Conservation (phyloP, 2,888 invertebrate species). For the Trichopria drosophilae region DNA sequence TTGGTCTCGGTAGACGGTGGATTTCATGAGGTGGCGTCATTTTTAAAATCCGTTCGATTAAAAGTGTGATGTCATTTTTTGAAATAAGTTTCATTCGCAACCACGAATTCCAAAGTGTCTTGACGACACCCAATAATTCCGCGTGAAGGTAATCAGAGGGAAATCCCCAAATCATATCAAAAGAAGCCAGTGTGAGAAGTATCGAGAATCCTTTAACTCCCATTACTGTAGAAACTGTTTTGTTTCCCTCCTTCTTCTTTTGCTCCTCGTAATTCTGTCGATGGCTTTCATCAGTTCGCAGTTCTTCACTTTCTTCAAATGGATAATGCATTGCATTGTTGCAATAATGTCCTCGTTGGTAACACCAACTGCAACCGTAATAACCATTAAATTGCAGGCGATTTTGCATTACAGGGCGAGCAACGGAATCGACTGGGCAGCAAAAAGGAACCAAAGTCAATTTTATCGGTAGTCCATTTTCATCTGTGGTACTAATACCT, state of each 20-base stretch:
- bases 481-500: slow-evolving; percentile 15
- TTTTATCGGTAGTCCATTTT: slow-evolving; percentile 1
- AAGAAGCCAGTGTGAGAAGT: not conserved
- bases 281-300: slow-evolving; percentile 10
- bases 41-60: slow-evolving; percentile 2
- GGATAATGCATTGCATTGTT: slow-evolving; percentile 13
- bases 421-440: slow-evolving; percentile 25
- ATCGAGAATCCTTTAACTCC: slow-evolving; percentile 7
- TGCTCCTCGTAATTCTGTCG: not conserved
- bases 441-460: slow-evolving; percentile 20
- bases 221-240: slow-evolving; percentile 6
- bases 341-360: slow-evolving; percentile 11
- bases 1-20: slow-evolving; percentile 9
- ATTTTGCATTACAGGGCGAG: slow-evolving; percentile 24
- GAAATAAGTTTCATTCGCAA: slow-evolving; percentile 3
- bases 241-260: not conserved
- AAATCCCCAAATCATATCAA: slow-evolving; percentile 19
- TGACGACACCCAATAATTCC: slow-evolving; percentile 11
- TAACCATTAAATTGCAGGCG: slow-evolving; percentile 25
- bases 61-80: no score
- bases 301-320: not conserved
- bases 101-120: slow-evolving; percentile 14
- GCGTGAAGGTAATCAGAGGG: slow-evolving; percentile 15
- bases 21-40: slow-evolving; percentile 8
- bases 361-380: slow-evolving; percentile 32